Percentiles rank a stretch among this genome's conserved stretches.
These are phyloP conservation scores for Notodonta ziczac DNA, from an alignment of 2,888 invertebrate species.

Conservation along the genomic window DNA sequence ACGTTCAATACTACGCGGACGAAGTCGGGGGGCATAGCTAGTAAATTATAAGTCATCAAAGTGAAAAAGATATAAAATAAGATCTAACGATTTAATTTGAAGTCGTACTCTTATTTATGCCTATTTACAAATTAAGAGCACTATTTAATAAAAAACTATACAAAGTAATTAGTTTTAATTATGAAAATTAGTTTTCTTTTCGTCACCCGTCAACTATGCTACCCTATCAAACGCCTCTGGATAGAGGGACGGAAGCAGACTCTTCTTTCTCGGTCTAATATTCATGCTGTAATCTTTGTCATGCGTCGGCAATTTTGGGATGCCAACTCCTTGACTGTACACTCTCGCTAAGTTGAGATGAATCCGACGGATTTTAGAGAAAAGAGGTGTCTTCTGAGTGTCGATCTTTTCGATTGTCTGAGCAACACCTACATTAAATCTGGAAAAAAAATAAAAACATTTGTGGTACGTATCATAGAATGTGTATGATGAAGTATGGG, in stretches of 20 bases:
- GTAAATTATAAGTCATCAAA: too few relatives aligned
- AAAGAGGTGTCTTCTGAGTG: constrained; percentile 11
- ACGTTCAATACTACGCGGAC: too few relatives aligned
- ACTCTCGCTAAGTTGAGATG: constrained; percentile 37
- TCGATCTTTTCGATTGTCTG: constrained; percentile 14
- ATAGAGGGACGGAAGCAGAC: neutral
- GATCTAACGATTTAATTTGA: too few relatives aligned
- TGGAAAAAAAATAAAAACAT: neutral
- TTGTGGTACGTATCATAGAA: too few relatives aligned
- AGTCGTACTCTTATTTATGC: too few relatives aligned
- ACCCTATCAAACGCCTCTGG: neutral
- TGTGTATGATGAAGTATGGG: too few relatives aligned
- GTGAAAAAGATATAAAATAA: too few relatives aligned
- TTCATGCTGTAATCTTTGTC: constrained; percentile 1
- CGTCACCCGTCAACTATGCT: neutral
- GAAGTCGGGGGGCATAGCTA: too few relatives aligned
- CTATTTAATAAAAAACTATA: too few relatives aligned
- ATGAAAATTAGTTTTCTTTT: neutral
- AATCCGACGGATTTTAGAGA: constrained; percentile 24
- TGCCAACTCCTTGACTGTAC: constrained; percentile 22
- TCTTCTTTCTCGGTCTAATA: neutral
- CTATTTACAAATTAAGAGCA: too few relatives aligned
- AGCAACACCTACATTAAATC: neutral
- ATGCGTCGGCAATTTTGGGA: constrained; percentile 8
- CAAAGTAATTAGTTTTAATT: too few relatives aligned